Percentiles rank a stretch among this genome's conserved stretches.
These are phyloP conservation scores for Cyprinodon variegatus DNA, from an alignment of 2,113 vertebrate genomes.

Conservation along the genomic window DNA sequence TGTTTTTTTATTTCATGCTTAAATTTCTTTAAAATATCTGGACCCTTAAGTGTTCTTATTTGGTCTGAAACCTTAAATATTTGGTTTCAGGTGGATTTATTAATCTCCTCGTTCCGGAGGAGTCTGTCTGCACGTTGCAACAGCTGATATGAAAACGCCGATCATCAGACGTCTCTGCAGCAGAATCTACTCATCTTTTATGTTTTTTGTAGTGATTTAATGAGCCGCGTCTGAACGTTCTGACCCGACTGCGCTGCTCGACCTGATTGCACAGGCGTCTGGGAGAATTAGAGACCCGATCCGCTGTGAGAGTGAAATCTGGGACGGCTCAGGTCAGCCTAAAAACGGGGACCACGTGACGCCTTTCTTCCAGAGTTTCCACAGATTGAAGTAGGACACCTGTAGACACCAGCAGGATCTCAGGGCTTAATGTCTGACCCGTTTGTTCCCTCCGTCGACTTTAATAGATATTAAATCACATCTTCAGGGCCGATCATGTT, in stretches of 20 bases:
- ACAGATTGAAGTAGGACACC: conserved; percentile 52
- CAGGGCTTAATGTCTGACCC: too few relatives aligned
- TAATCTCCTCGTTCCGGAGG: too few relatives aligned
- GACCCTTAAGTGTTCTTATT: too few relatives aligned
- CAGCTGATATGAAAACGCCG: background rate
- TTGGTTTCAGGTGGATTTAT: too few relatives aligned
- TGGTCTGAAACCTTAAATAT: too few relatives aligned
- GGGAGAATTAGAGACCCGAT: conserved; percentile 24
- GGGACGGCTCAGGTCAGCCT: conserved; percentile 65
- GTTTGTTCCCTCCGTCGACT: too few relatives aligned
- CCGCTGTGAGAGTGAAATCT: conserved; percentile 55
- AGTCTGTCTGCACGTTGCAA: too few relatives aligned
- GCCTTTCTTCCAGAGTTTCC: conserved; percentile 36
- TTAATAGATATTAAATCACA: too few relatives aligned
- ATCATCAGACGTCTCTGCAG: background rate
- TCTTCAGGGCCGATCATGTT: too few relatives aligned
- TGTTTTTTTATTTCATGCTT: too few relatives aligned
- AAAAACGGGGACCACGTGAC: conserved; percentile 65
- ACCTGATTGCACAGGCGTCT: conserved; percentile 52
- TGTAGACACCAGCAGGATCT: background rate
- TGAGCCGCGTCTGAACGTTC: background rate
- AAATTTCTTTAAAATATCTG: too few relatives aligned
- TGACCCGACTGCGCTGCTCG: conserved; percentile 43
- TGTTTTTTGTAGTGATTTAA: background rate
- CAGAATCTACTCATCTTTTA: background rate